Conservation (phyloP, 1,140 invertebrate genomes). For the Subanguina moxae region DNA sequence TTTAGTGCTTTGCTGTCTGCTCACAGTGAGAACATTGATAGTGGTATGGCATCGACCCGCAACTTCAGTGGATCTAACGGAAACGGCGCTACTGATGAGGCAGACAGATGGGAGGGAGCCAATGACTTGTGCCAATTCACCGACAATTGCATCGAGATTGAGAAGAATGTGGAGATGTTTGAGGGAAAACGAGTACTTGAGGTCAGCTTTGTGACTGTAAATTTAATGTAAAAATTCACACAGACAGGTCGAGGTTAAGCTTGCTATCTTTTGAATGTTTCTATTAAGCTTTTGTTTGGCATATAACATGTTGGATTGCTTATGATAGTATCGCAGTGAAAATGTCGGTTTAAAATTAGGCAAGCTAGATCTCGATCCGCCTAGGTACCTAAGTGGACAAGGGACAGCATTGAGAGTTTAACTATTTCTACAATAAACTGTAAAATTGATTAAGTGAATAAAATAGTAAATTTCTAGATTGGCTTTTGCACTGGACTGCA, state of each 20-base stretch:
- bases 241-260: no score
- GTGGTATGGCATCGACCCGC: slow-evolving; percentile 3
- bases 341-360: no score
- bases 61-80: slow-evolving; percentile 3
- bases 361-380: no score
- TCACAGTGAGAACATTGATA: slow-evolving; percentile 3
- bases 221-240: no score
- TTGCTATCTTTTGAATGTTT: no score
- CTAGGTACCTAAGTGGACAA: no score
- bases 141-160: slow-evolving; percentile 47
- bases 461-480: slow-evolving; percentile 30
- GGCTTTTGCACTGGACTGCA: slow-evolving; percentile 55
- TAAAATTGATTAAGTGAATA: no score
- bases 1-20: slow-evolving; percentile 1
- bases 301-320: no score
- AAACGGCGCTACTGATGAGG: slow-evolving; percentile 32
- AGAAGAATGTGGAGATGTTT: slow-evolving; percentile 51
- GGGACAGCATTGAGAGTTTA: no score
- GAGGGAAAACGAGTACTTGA: slow-evolving; percentile 49
- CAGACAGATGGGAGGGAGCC: slow-evolving; percentile 53
- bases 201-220: slow-evolving; percentile 11
- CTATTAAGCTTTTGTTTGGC: no score
- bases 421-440: no score
- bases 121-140: slow-evolving; percentile 51
- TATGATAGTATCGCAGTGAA: no score